These are phyloP conservation scores for Aplidium turbinatum DNA, from an alignment of 23 tunicate genomes.

Conservation along the genomic window DNA sequence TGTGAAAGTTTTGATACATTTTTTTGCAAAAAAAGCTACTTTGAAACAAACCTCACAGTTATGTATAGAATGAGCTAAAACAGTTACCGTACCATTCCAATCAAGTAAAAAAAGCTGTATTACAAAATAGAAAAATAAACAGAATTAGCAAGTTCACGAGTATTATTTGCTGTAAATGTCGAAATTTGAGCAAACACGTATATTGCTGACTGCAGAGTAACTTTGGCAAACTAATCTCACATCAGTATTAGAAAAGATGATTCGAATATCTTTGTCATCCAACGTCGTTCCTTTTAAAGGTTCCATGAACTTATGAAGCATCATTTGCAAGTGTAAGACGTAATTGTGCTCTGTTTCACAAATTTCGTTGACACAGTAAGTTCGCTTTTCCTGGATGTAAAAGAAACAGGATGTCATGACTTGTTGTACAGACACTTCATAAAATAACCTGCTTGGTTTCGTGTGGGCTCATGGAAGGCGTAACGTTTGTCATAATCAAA, in stretches of 20 bases:
- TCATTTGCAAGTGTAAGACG: slow-evolving; percentile 80
- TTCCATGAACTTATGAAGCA: slow-evolving; percentile 58
- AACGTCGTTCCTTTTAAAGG: slow-evolving; percentile 33
- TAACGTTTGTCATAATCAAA: no score
- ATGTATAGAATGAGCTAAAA: no score
- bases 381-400: slow-evolving; percentile 46
- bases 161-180: no score
- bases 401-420: no score
- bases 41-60: no score
- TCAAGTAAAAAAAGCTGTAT: not conserved
- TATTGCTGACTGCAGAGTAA: not conserved
- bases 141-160: not conserved
- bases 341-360: slow-evolving; percentile 86
- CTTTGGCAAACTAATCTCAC: slow-evolving; percentile 33
- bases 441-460: no score
- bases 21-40: no score
- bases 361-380: slow-evolving; percentile 73
- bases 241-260: slow-evolving; percentile 73
- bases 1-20: no score
- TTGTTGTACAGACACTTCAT: no score
- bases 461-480: no score
- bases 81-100: no score
- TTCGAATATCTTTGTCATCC: slow-evolving; percentile 45
- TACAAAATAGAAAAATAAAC: not conserved
- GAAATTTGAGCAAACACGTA: not conserved